Base-by-base conservation (phyloP, 2,888 invertebrate species). In the Yponomeuta plumbellus region DNA sequence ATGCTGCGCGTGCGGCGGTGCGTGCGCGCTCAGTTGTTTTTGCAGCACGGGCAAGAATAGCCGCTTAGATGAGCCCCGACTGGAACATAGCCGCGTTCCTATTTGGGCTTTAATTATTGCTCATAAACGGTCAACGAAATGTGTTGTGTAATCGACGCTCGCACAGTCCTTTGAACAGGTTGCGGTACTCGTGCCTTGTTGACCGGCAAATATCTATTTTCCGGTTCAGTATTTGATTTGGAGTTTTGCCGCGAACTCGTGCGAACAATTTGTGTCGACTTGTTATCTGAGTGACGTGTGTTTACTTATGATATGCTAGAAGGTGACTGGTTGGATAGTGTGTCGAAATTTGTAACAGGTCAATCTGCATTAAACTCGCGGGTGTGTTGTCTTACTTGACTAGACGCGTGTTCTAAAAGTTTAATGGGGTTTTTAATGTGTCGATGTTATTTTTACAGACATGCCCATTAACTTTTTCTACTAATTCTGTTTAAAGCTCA, bases 31-130 rank as follows among this genome's bases (percentile, higher is more conserved):
- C 85, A 91, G 91, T 91, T 85, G 86, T 81, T 84, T 83, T 81
- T 80, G 81, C 77, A 86, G 77, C 85, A 83, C 84, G 83, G 82
- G 73, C 87, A 84, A 82, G 89, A 85, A 87, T 85, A 88, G 89
- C 85, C 90, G 89, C 79, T 75, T 84, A 75, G 75, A 78, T 77
- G 77, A 78, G 79, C 76, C 76, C 79, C 78, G 78, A 72, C 56
- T 56, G 57, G 6, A 56, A 65, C 17, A 52, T 66, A 21, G 20
- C 39, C 63, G 64, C 44, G 69, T 70, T 70, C 68, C 73, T 11
- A 74, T 75, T 75, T 72, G 74, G 74, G 70, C 73, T 70, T 72
- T 72, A 75, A 76, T 76, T 74, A 74, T 77, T 76, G 73, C 73
- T 78, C 75, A 73, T 81, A 80, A 80, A 77, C 79, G 75, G 74